Evolutionary conservation across 2,797 vertebrate species (phyloP).

Genomic region (Sebastes oblongus): DNA sequence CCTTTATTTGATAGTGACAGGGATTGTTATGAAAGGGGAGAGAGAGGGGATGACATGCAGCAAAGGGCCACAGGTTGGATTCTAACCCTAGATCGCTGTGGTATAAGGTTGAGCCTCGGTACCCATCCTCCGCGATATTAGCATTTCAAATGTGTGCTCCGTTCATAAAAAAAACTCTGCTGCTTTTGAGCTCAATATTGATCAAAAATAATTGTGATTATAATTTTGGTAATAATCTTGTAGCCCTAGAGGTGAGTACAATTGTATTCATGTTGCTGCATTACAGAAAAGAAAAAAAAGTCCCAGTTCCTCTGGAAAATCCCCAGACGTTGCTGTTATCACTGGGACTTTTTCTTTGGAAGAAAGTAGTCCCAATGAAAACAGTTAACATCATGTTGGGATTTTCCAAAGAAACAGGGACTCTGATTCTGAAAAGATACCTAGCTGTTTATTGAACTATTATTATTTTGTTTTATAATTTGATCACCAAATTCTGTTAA

Average conservation of each 20-base stretch:
- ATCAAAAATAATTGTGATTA: too few relatives aligned
- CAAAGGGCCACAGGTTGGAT: too few relatives aligned
- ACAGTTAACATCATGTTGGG: background rate
- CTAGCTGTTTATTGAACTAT: background rate
- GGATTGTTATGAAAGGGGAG: fast-evolving
- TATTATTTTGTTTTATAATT: background rate
- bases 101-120: too few relatives aligned
- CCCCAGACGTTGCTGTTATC: slow-evolving; percentile 15
- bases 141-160: too few relatives aligned
- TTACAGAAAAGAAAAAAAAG: background rate
- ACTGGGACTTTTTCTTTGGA: background rate
- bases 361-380: slow-evolving; percentile 1
- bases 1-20: too few relatives aligned
- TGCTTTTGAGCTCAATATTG: too few relatives aligned
- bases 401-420: background rate
- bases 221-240: too few relatives aligned
- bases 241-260: background rate
- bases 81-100: too few relatives aligned
- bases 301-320: background rate
- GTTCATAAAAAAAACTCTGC: too few relatives aligned
- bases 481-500: background rate
- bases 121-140: too few relatives aligned
- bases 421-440: background rate
- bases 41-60: too few relatives aligned
- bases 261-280: background rate